Conservation (phyloP, 2,797 vertebrate species). For the Hippocampus kuda region DNA sequence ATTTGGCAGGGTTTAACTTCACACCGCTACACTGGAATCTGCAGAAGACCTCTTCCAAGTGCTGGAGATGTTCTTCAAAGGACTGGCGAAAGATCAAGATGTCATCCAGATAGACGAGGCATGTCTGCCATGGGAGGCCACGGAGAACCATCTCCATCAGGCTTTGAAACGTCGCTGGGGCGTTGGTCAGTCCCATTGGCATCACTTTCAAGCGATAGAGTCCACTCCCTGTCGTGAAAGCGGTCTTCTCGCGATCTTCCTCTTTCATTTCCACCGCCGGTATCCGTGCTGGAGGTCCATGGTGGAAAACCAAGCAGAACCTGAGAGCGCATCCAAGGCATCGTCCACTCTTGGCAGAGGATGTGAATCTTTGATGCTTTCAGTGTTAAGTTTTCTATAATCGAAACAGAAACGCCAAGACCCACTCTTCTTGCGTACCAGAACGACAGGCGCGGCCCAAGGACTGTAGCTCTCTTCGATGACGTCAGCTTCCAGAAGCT, state of each 20-base stretch:
- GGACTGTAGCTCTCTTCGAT: too few species aligned
- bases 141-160: neutral
- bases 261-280: slow-evolving; percentile 11
- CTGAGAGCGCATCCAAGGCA: neutral
- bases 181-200: neutral
- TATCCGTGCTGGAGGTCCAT: slow-evolving; percentile 4
- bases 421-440: neutral
- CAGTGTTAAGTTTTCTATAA: neutral
- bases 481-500: too few species aligned
- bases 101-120: slow-evolving; percentile 5
- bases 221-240: slow-evolving; percentile 1
- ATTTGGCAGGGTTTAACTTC: neutral
- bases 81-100: neutral
- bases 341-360: slow-evolving; percentile 6
- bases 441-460: too few species aligned
- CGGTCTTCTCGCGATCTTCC: neutral
- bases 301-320: neutral
- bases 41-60: too few species aligned
- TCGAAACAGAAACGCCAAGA: neutral
- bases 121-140: slow-evolving; percentile 7
- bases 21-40: neutral
- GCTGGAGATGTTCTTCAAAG: neutral
- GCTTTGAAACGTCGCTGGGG: neutral
- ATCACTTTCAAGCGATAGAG: neutral
- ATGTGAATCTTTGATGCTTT: neutral